These are phyloP conservation scores for Blera fallax DNA, from an alignment of 2,888 invertebrate species.

Conservation along the genomic window DNA sequence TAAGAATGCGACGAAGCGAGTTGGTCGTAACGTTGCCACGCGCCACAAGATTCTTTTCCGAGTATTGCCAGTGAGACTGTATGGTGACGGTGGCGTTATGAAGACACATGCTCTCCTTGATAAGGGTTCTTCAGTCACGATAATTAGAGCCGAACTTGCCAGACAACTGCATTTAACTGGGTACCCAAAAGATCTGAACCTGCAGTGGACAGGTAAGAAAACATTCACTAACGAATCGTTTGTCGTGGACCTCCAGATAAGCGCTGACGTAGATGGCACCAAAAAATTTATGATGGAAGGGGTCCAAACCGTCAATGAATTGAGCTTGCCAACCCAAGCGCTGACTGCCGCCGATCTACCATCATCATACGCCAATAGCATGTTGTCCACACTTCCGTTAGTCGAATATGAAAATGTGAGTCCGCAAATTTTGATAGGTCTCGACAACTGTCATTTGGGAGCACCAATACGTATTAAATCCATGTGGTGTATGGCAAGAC, in stretches of 20 bases:
- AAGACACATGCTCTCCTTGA: constrained; percentile 36
- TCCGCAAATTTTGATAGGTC: constrained; percentile 12
- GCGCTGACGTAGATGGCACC: background rate
- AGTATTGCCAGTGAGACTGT: constrained; percentile 51
- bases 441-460: constrained; percentile 18
- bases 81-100: background rate
- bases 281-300: background rate
- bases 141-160: constrained; percentile 38
- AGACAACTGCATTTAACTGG: constrained; percentile 32
- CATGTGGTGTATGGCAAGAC: too few relatives aligned
- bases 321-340: background rate
- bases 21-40: too few relatives aligned
- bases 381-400: background rate
- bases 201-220: constrained; percentile 41
- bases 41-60: constrained; percentile 32
- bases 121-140: constrained; percentile 55
- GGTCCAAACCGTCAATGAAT: background rate
- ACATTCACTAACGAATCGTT: background rate
- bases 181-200: constrained; percentile 16
- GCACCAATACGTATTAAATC: background rate
- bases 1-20: too few relatives aligned
- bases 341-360: background rate
- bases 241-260: background rate
- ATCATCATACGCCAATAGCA: background rate
- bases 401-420: background rate